Evolutionary conservation across 2,888 invertebrate species (phyloP).

Genomic region (Phortica magna): DNA sequence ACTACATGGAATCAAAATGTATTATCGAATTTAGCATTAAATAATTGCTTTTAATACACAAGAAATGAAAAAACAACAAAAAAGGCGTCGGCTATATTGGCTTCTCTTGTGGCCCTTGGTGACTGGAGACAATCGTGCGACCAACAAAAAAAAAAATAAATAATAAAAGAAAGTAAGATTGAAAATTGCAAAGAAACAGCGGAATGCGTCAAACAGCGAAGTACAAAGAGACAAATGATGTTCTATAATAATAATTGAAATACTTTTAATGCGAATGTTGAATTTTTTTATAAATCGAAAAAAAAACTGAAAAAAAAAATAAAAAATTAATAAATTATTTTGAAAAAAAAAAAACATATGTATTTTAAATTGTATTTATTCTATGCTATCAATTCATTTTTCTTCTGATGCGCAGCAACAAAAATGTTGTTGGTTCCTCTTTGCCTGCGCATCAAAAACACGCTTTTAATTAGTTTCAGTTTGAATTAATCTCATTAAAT

Average conservation of each 20-base stretch:
- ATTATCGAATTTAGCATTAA: conserved; percentile 48
- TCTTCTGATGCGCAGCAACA: background rate
- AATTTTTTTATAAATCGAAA: conserved; percentile 10
- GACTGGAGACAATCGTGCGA: background rate
- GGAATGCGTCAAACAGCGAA: conserved; percentile 55
- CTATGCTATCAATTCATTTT: background rate
- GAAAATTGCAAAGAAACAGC: background rate
- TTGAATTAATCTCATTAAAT: background rate
- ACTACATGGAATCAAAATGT: conserved; percentile 38
- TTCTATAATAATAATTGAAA: conserved; percentile 50
- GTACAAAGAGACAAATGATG: conserved; percentile 75
- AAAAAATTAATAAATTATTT: conserved; percentile 23
- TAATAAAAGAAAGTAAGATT: background rate
- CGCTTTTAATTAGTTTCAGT: background rate
- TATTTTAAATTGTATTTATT: background rate
- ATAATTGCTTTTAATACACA: background rate
- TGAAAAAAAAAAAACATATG: background rate
- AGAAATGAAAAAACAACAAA: background rate
- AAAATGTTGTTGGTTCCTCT: background rate
- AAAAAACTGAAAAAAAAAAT: background rate
- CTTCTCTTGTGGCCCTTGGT: background rate
- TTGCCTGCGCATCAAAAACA: background rate
- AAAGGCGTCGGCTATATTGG: background rate
- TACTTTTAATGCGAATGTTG: conserved; percentile 4
- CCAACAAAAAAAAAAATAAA: conserved; percentile 32